Conservation (phyloP, 2,888 invertebrate species). For the Aethes cnicana region DNA sequence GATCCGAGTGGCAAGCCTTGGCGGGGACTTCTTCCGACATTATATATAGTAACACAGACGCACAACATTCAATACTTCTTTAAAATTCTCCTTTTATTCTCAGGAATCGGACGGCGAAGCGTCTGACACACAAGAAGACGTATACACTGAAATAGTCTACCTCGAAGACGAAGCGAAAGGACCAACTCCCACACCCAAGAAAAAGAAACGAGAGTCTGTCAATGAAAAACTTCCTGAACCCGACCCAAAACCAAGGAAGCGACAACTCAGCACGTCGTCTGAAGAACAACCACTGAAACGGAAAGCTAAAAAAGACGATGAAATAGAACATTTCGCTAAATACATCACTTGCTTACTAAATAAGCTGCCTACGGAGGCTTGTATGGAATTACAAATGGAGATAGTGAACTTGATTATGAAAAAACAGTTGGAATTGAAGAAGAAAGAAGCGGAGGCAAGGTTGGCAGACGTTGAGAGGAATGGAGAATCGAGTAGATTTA, state of each 20-base stretch:
- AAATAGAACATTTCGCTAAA: slow-evolving; percentile 51
- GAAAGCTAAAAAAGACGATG: slow-evolving; percentile 36
- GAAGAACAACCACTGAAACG: slow-evolving; percentile 14
- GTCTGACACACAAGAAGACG: slow-evolving; percentile 17
- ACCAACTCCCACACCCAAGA: not conserved
- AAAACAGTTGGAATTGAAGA: slow-evolving; percentile 41
- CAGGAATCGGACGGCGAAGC: slow-evolving; percentile 26
- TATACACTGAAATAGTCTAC: slow-evolving; percentile 35
- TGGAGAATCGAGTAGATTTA: no score
- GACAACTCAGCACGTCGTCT: slow-evolving; percentile 23
- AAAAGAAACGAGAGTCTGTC: slow-evolving; percentile 7
- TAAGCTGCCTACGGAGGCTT: slow-evolving; percentile 46
- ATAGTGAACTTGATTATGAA: slow-evolving; percentile 58
- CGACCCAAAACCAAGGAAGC: slow-evolving; percentile 15
- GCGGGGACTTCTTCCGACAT: no score
- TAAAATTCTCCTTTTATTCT: not conserved
- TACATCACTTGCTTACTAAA: slow-evolving; percentile 55
- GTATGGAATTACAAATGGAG: slow-evolving; percentile 55
- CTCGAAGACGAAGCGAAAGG: slow-evolving; percentile 31
- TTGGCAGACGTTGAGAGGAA: not conserved
- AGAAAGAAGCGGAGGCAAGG: slow-evolving; percentile 7
- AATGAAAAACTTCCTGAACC: no score
- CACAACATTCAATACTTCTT: no score
- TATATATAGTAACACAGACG: no score
- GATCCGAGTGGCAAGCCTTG: no score